A percentile compares a stretch with the other conserved stretches of the same genome.
phyloP scores from a whole-genome alignment of 2,113 vertebrate genomes.

The Boleophthalmus pectinirostris region DNA sequence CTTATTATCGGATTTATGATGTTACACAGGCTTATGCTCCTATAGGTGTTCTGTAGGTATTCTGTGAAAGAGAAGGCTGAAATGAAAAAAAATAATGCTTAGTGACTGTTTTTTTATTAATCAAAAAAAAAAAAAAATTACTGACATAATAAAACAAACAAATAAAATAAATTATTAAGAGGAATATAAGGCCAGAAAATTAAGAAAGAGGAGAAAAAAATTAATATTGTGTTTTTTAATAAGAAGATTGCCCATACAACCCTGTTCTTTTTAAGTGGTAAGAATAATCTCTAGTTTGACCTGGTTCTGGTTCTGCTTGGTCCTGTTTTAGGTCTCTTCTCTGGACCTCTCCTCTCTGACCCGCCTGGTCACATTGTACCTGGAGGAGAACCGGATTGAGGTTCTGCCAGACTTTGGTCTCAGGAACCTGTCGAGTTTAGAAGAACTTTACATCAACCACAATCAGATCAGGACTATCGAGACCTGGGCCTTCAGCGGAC shows the following conservation, averaged over 20 bases:
- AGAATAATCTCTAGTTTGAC: background rate
- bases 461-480: slow-evolving; percentile 80
- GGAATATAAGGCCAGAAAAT: no score
- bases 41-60: background rate
- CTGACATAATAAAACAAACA: no score
- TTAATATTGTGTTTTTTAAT: no score
- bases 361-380: slow-evolving; percentile 80
- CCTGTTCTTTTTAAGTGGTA: background rate
- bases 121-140: background rate
- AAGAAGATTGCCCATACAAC: no score
- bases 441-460: slow-evolving; percentile 86
- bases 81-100: background rate
- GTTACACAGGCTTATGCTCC: background rate
- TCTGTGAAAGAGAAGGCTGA: background rate
- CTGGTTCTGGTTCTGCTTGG: background rate
- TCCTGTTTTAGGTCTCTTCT: slow-evolving; percentile 43
- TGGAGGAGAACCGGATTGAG: slow-evolving; percentile 82
- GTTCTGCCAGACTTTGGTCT: slow-evolving; percentile 78
- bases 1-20: background rate
- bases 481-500: slow-evolving; percentile 78
- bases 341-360: slow-evolving; percentile 74
- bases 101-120: background rate
- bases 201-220: no score
- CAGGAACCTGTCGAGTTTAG: slow-evolving; percentile 77
- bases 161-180: no score